phyloP scores from a whole-genome alignment of 2,888 invertebrate genomes.

The Rotaria socialis region DNA sequence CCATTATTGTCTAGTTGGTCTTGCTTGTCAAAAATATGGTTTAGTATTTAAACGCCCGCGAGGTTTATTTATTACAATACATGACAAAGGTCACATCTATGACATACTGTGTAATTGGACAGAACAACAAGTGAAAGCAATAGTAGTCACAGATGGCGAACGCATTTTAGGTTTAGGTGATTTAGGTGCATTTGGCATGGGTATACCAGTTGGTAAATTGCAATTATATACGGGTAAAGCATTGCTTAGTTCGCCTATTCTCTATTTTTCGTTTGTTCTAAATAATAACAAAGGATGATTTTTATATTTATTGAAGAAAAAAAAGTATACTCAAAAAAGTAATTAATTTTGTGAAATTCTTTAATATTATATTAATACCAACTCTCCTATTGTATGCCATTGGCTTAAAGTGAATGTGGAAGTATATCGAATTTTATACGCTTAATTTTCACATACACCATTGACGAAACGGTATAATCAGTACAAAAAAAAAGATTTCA shows the following conservation, averaged over 20 bases:
- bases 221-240: constrained; percentile 74
- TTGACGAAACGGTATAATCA: no score
- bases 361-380: no score
- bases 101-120: constrained; percentile 89
- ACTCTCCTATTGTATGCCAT: no score
- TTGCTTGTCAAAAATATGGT: constrained; percentile 94
- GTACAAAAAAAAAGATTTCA: no score
- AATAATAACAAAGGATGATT: no score
- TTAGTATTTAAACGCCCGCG: constrained; percentile 79
- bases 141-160: constrained; percentile 94
- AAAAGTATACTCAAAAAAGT: no score
- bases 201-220: constrained; percentile 94
- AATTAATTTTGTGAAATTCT: no score
- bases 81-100: constrained; percentile 88
- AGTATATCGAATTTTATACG: no score
- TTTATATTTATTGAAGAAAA: no score
- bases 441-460: no score
- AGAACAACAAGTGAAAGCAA: constrained; percentile 63
- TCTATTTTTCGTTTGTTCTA: no score
- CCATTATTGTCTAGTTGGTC: constrained; percentile 68
- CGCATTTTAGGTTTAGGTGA: constrained; percentile 94
- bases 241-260: not conserved
- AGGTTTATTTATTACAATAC: constrained; percentile 89
- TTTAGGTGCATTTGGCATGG: constrained; percentile 94
- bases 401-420: no score